Conservation (phyloP, 2,888 invertebrate species). For the Ormyrus labotus region DNA sequence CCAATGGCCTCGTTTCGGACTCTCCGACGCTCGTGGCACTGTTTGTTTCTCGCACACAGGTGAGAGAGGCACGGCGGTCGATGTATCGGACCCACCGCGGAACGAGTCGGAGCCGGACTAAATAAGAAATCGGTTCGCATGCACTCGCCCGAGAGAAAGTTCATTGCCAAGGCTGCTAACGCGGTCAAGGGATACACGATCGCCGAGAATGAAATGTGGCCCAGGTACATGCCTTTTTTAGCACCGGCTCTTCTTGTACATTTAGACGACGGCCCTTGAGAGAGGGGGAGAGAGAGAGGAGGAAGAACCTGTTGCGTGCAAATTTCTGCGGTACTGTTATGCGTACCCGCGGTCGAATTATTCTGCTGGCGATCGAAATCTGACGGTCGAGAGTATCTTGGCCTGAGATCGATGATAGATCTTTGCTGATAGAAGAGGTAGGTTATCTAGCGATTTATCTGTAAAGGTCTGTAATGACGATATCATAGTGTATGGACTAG, state of each 20-base stretch:
- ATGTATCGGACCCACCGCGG: not conserved
- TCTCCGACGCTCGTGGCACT: not conserved
- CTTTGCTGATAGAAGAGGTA: too few species aligned
- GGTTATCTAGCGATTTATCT: too few species aligned
- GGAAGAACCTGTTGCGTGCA: constrained; percentile 11
- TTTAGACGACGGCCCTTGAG: too few species aligned
- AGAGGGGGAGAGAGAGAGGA: not conserved
- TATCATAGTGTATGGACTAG: too few species aligned
- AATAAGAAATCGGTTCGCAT: constrained; percentile 27
- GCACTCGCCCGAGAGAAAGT: constrained; percentile 47
- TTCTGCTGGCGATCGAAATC: not conserved
- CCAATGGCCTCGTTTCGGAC: constrained; percentile 38
- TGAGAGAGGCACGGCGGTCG: constrained; percentile 9
- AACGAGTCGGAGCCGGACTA: not conserved
- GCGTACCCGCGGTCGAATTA: constrained; percentile 1
- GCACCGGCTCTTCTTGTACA: constrained; percentile 21
- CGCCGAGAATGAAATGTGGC: constrained; percentile 2
- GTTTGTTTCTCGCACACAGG: not conserved
- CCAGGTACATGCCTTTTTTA: not conserved
- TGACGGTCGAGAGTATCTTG: too few species aligned
- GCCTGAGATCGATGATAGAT: too few species aligned
- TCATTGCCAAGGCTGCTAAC: constrained; percentile 54
- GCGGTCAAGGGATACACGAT: constrained; percentile 51
- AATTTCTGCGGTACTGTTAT: constrained; percentile 28
- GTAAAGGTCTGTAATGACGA: too few species aligned